Base-by-base conservation (phyloP, 2,113 vertebrate species). In the Sisor rabdophorus region DNA sequence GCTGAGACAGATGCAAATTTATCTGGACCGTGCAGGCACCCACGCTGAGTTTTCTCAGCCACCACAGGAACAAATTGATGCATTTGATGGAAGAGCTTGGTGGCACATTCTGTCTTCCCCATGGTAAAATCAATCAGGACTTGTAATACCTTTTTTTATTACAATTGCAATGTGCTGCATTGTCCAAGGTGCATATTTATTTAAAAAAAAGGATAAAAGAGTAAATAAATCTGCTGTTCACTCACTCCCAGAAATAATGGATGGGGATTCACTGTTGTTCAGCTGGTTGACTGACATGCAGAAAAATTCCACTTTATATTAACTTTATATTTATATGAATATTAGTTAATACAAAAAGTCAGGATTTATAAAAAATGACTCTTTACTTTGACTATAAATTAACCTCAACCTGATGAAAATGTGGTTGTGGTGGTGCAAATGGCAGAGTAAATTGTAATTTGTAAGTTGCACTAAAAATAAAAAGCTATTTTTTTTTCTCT, bases 221-320 rank as follows among this genome's bases (percentile, higher is more conserved):
- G 52, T 71, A 50, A 48, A 82, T 79, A 58, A 74, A 67, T 26
- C 56, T 24, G 19, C 24, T 44, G n/a, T 10, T 8, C 32, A 55
- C 59, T 40, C 48, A 28, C 52, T 2, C 26, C 24, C 26, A 64
- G 53, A 60, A 72, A 64, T 50, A 76, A 79, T 63, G 8, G 30
- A 76, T 58, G 15, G 48, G 30, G 28, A 19, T 52, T 64, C 71
- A 12, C 59, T 56, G 17, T 64, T 2, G 56, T 50, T 58, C 11
- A 50, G 50, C 48, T 30, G 26, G 56, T 40, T 52, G 30, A 63
- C 32, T 44, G 48, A 44, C 28, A 73, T n/a, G 69, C 13, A 3
- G 22, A 30, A 70, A 64, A 65, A 74, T 16, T 53, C n/a, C n/a
- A 52, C 64, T 76, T 72, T 28, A 71, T 24, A 28, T 28, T 65